Conservation (phyloP, 1,140 invertebrate genomes). For the Drosophila mayri region DNA sequence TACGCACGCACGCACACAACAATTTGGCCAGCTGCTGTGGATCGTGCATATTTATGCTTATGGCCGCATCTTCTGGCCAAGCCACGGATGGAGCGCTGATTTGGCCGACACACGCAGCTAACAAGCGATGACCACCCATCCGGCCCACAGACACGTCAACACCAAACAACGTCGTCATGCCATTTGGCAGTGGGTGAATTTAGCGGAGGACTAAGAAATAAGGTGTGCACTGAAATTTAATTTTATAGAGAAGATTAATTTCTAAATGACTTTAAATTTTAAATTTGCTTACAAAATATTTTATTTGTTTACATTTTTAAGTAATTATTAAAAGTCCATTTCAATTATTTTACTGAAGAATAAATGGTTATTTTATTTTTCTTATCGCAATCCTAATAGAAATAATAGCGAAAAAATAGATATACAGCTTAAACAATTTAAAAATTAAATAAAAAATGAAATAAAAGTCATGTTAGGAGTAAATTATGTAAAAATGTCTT, state of each 20-base stretch:
- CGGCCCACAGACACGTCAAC: conserved; percentile 55
- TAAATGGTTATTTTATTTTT: too few species aligned
- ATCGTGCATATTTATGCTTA: conserved; percentile 75
- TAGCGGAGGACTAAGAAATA: neutral
- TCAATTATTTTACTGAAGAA: too few species aligned
- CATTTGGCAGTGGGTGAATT: conserved; percentile 44
- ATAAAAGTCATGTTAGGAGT: too few species aligned
- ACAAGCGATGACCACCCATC: conserved; percentile 47
- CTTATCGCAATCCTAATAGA: too few species aligned
- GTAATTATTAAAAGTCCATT: too few species aligned
- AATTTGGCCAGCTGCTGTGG: conserved; percentile 62
- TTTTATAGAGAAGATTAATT: neutral
- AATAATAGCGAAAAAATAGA: too few species aligned
- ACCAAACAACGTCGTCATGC: conserved; percentile 75
- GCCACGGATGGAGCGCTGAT: conserved; percentile 66
- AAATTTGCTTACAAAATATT: too few species aligned
- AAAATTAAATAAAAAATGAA: too few species aligned
- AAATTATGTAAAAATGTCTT: too few species aligned
- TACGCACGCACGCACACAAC: conserved; percentile 55
- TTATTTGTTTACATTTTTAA: neutral
- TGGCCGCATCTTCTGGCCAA: conserved; percentile 51
- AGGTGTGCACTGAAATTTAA: neutral
- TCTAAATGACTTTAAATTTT: neutral
- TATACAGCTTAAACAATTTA: too few species aligned
- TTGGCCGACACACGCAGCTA: conserved; percentile 68